Evolutionary conservation across 2,888 invertebrate genomes (phyloP).

Genomic region (Actias luna): DNA sequence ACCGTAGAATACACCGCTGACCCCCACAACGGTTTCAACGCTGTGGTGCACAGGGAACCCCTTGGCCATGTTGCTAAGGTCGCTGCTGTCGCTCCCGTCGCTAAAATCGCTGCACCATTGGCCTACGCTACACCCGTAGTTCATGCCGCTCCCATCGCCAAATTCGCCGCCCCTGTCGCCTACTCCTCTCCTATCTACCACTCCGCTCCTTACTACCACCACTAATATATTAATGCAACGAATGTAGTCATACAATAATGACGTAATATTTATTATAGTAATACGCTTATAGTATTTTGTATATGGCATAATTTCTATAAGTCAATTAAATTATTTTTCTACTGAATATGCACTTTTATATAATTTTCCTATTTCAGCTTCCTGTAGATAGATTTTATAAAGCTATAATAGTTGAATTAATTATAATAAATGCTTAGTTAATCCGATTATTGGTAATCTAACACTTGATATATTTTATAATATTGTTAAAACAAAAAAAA

Average conservation of each 20-base stretch:
- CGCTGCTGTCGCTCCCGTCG: slow-evolving; percentile 41
- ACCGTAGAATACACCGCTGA: slow-evolving; percentile 79
- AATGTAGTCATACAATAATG: slow-evolving; percentile 39
- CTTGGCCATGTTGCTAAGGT: slow-evolving; percentile 48
- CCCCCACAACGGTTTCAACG: slow-evolving; percentile 78
- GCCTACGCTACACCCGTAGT: slow-evolving; percentile 51
- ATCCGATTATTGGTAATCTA: too few species aligned
- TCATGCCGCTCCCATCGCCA: slow-evolving; percentile 62
- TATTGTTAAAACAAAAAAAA: too few species aligned
- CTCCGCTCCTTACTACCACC: slow-evolving; percentile 63
- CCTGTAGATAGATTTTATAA: not conserved
- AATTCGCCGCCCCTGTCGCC: slow-evolving; percentile 56
- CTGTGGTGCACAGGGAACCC: slow-evolving; percentile 76
- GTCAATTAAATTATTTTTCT: slow-evolving; percentile 28
- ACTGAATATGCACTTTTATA: slow-evolving; percentile 5
- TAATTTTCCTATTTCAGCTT: not conserved
- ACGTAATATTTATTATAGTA: slow-evolving; percentile 37
- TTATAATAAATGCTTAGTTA: not conserved
- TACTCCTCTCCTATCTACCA: slow-evolving; percentile 42
- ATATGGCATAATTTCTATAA: slow-evolving; percentile 17
- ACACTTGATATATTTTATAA: too few species aligned
- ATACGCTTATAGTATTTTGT: slow-evolving; percentile 21
- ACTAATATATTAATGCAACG: slow-evolving; percentile 61
- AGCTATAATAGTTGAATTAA: not conserved
- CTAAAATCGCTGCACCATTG: slow-evolving; percentile 49